A percentile compares a stretch with the other conserved stretches of the same genome.
Evolutionary conservation across 2,888 invertebrate species (phyloP).

Genomic region (Acleris laterana): DNA sequence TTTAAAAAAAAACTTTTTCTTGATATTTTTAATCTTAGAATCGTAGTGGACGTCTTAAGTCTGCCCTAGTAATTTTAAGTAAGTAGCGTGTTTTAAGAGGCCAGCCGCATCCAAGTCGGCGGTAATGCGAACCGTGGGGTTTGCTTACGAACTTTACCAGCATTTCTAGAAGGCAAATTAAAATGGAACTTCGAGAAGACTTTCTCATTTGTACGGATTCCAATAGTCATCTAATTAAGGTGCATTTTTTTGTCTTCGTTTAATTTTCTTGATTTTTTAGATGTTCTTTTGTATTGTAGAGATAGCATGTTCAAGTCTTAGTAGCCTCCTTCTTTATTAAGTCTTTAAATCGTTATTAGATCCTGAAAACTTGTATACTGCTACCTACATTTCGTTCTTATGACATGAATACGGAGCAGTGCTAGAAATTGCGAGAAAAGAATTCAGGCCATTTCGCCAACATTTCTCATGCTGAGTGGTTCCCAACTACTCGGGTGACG

Average conservation of each 20-base stretch:
- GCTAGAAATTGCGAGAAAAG: slow-evolving; percentile 22
- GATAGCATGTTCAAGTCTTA: too few relatives aligned
- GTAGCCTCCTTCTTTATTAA: too few relatives aligned
- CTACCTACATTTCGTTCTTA: too few relatives aligned
- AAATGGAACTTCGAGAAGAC: neutral
- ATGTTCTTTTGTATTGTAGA: neutral
- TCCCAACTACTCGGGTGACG: slow-evolving; percentile 25
- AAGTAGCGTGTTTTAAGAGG: slow-evolving; percentile 4
- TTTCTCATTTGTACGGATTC: neutral
- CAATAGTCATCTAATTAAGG: neutral
- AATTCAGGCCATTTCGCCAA: slow-evolving; percentile 32
- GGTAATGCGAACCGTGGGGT: neutral
- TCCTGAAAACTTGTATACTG: too few relatives aligned
- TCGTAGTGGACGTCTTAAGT: neutral
- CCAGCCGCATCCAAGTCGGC: slow-evolving; percentile 2
- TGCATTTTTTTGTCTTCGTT: neutral
- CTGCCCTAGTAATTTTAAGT: slow-evolving; percentile 2
- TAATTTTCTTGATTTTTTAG: neutral
- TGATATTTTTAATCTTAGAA: too few relatives aligned
- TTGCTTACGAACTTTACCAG: neutral
- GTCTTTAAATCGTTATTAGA: too few relatives aligned
- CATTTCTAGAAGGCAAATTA: neutral
- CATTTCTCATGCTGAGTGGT: slow-evolving; percentile 33
- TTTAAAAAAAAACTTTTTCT: too few relatives aligned
- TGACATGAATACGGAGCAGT: too few relatives aligned